Percentiles rank a stretch among this genome's conserved stretches.
These are phyloP conservation scores for Burhinus oedicnemus DNA, from an alignment of 2,113 vertebrate genomes.

Conservation along the genomic window DNA sequence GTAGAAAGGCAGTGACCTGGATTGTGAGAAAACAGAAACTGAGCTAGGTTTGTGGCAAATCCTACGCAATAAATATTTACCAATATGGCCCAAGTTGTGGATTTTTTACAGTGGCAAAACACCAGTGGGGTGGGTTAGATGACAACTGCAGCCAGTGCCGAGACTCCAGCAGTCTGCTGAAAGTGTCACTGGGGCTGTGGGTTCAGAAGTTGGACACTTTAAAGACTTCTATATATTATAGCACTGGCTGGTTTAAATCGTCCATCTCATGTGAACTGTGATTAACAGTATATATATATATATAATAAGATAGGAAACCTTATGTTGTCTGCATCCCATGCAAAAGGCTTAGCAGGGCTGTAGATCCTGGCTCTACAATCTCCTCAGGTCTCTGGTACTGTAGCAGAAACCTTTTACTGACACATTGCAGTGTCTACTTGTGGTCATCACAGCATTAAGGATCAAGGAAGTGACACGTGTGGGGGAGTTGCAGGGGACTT, in stretches of 20 bases:
- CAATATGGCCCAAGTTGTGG: neutral
- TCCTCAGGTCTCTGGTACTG: neutral
- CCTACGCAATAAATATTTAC: neutral
- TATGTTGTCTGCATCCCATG: neutral
- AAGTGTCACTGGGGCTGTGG: neutral
- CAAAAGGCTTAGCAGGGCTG: neutral
- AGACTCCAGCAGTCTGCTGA: neutral
- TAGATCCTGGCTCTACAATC: neutral
- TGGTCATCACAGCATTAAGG: neutral
- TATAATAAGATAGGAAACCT: neutral
- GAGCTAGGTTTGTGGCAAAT: neutral
- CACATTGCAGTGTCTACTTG: neutral
- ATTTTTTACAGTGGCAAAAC: neutral
- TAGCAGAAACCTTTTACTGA: neutral
- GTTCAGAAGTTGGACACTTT: neutral
- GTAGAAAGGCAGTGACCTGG: neutral
- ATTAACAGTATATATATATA: neutral
- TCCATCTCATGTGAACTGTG: neutral
- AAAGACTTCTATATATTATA: neutral
- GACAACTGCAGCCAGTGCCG: neutral
- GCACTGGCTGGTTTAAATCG: neutral
- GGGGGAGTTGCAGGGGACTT: neutral
- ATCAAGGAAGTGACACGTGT: neutral
- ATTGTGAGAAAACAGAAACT: neutral
- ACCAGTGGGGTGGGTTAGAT: rapidly evolving